Conservation (phyloP, 2,797 vertebrate genomes). For the Pipistrellus pygmaeus region DNA sequence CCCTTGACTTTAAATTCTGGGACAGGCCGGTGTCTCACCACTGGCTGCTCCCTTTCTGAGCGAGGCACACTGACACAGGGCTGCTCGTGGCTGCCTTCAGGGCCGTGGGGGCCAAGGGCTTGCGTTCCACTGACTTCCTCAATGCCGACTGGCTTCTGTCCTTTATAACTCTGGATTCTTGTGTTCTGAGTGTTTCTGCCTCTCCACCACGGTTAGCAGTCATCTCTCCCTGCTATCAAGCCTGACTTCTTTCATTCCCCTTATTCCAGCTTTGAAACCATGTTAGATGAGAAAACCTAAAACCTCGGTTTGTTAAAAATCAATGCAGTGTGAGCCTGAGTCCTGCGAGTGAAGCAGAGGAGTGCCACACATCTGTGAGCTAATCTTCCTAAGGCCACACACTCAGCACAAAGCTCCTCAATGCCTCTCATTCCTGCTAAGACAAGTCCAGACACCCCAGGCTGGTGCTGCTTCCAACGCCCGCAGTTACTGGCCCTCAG, state of each 20-base stretch:
- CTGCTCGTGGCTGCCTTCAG: background rate
- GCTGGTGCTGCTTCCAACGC: background rate
- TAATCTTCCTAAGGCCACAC: background rate
- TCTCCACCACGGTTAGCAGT: background rate
- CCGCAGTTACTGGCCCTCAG: background rate
- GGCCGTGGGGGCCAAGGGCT: background rate
- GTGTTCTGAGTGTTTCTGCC: background rate
- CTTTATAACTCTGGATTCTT: background rate
- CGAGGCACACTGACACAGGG: background rate
- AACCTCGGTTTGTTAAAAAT: background rate
- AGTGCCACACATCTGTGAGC: background rate
- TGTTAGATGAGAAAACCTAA: constrained; percentile 38
- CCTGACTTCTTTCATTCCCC: background rate
- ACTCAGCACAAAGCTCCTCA: background rate
- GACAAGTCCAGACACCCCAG: background rate
- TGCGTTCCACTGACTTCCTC: background rate
- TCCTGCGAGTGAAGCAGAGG: constrained; percentile 14
- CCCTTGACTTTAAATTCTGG: constrained; percentile 15
- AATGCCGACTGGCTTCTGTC: no score
- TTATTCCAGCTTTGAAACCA: constrained; percentile 4
- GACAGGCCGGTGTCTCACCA: constrained; percentile 1
- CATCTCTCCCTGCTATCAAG: background rate
- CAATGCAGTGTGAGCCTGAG: background rate
- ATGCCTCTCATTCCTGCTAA: background rate
- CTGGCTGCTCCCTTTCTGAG: background rate